phyloP scores from a whole-genome alignment of 2,888 invertebrate species.

The Syrista parreyssii region DNA sequence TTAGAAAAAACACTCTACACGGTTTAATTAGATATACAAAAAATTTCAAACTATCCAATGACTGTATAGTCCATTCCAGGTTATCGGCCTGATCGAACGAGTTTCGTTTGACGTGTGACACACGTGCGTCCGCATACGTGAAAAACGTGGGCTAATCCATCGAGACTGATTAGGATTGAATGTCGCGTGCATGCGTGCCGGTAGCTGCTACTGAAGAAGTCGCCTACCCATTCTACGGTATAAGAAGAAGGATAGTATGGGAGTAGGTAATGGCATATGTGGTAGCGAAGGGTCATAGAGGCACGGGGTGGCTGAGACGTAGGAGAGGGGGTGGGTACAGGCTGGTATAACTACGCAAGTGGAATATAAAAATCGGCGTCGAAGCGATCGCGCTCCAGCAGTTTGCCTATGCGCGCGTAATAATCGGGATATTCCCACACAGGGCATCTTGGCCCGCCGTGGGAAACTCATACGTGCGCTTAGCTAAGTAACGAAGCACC shows the following conservation, averaged over 20 bases:
- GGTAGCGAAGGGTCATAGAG: background rate
- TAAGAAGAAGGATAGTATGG: background rate
- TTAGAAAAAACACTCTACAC: background rate
- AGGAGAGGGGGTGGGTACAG: background rate
- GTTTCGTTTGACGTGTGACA: background rate
- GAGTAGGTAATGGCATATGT: background rate
- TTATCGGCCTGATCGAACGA: background rate
- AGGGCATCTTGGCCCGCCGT: slow-evolving; percentile 54
- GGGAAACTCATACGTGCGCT: slow-evolving; percentile 65
- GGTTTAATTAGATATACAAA: background rate
- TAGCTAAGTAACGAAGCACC: slow-evolving; percentile 7
- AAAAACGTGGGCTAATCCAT: slow-evolving; percentile 4
- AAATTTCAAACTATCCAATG: background rate
- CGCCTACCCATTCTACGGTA: background rate
- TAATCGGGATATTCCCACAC: slow-evolving; percentile 63
- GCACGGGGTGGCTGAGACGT: background rate
- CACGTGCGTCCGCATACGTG: background rate
- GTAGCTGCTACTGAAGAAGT: slow-evolving; percentile 8
- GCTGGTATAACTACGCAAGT: background rate
- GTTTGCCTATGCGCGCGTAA: slow-evolving; percentile 59
- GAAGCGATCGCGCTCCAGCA: slow-evolving; percentile 42
- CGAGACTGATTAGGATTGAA: background rate
- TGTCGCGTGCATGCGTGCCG: slow-evolving; percentile 10
- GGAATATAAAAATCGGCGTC: slow-evolving; percentile 60
- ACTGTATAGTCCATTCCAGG: background rate